phyloP scores from a whole-genome alignment of 2,888 invertebrate genomes.

The Biston stratarius region DNA sequence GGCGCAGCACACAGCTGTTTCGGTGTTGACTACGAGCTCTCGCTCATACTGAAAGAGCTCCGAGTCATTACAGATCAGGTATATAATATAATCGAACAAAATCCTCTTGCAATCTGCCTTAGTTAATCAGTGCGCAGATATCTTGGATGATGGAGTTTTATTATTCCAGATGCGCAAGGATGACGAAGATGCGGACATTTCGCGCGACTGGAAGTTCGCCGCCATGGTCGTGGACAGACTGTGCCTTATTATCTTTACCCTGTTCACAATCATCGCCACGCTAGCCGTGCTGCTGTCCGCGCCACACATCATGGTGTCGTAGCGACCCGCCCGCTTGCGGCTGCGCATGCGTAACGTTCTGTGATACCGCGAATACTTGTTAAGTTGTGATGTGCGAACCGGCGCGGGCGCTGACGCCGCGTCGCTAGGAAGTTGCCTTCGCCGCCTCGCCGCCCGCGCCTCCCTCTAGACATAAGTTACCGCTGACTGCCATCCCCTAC shows the following conservation, averaged over 20 bases:
- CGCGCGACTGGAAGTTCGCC: constrained; percentile 99
- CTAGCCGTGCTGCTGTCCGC: constrained; percentile 98
- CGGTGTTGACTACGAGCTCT: constrained; percentile 97
- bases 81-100: not conserved
- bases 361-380: constrained; percentile 90
- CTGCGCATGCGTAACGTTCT: constrained; percentile 86
- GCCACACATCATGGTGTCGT: constrained; percentile 97
- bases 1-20: constrained; percentile 93
- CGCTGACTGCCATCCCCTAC: constrained; percentile 74
- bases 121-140: not conserved
- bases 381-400: constrained; percentile 88
- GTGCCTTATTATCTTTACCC: constrained; percentile 99
- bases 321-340: constrained; percentile 87
- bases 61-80: constrained; percentile 96
- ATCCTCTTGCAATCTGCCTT: not conserved
- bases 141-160: constrained; percentile 3
- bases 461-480: constrained; percentile 79
- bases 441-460: constrained; percentile 80
- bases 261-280: constrained; percentile 98
- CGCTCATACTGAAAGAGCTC: constrained; percentile 97
- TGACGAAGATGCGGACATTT: constrained; percentile 96
- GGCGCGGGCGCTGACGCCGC: constrained; percentile 80
- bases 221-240: constrained; percentile 99
- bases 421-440: constrained; percentile 74
- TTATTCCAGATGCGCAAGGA: constrained; percentile 94